A percentile compares a stretch with the other conserved stretches of the same genome.
These are phyloP conservation scores for Oenanthe melanoleuca DNA, from an alignment of 2,113 vertebrate genomes.

Conservation along the genomic window DNA sequence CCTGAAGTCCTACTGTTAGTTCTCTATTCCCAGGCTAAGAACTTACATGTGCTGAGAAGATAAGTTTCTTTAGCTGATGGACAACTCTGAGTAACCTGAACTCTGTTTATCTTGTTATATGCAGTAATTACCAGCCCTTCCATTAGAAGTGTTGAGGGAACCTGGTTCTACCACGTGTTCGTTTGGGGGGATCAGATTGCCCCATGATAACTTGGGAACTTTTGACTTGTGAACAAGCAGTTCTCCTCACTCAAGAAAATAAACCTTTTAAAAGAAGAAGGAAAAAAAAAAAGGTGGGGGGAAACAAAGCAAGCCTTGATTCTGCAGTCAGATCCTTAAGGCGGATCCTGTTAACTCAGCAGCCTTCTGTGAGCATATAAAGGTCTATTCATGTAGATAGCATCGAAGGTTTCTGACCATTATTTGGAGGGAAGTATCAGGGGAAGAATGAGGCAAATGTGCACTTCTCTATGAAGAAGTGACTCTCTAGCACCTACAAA, in stretches of 20 bases:
- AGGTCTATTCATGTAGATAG: conserved; percentile 38
- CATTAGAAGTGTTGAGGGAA: conserved; percentile 8
- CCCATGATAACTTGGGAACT: not conserved
- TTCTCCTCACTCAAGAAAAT: conserved; percentile 22
- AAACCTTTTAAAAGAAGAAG: not conserved
- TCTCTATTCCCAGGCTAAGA: not conserved
- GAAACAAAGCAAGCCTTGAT: conserved; percentile 61
- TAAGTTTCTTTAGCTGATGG: conserved; percentile 17
- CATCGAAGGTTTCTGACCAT: not conserved
- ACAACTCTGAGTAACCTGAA: conserved; percentile 36
- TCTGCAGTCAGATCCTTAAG: not conserved
- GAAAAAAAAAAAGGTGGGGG: not conserved
- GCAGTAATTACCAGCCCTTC: conserved; percentile 21
- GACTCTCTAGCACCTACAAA: not conserved
- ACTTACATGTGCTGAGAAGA: not conserved
- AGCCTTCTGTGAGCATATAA: conserved; percentile 38
- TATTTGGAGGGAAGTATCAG: not conserved
- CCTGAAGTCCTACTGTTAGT: not conserved
- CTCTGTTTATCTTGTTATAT: conserved; percentile 20
- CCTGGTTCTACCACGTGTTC: not conserved
- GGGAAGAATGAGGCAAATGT: not conserved
- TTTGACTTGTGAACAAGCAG: conserved; percentile 1
- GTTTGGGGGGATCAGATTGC: conserved; percentile 16
- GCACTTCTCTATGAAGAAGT: not conserved
- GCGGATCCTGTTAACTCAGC: conserved; percentile 31